phyloP scores from a whole-genome alignment of 2,113 vertebrate genomes.

The Papio anubis region DNA sequence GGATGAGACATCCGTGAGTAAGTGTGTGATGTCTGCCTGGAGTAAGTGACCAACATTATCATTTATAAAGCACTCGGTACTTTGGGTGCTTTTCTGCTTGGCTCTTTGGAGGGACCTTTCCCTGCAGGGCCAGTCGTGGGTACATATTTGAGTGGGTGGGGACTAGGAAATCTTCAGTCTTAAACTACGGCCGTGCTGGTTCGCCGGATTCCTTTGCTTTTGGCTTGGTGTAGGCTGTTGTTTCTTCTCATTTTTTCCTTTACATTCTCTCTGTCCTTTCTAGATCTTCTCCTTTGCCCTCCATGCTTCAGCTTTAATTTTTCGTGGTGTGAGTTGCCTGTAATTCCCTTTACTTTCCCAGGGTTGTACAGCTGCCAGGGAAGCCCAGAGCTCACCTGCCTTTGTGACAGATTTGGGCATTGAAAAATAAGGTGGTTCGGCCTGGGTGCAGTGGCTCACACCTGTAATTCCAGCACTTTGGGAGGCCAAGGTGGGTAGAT shows the following conservation, averaged over 20 bases:
- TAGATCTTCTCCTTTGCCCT: background rate
- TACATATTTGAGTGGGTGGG: too few species aligned
- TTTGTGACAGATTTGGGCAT: background rate
- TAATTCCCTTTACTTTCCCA: background rate
- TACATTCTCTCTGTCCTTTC: background rate
- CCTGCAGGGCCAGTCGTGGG: background rate
- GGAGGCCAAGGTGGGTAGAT: too few species aligned
- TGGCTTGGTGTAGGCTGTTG: background rate
- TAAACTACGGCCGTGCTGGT: background rate
- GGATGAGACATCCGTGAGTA: background rate
- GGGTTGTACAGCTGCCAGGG: background rate
- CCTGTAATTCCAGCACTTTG: too few species aligned
- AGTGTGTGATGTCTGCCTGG: background rate
- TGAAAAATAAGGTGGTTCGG: background rate
- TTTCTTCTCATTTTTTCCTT: background rate
- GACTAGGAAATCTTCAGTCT: background rate
- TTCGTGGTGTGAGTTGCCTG: background rate
- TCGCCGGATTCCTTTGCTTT: background rate
- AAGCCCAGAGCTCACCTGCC: background rate
- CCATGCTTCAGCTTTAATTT: background rate
- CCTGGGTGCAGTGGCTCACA: too few species aligned
- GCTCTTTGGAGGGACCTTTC: background rate
- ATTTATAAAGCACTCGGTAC: background rate
- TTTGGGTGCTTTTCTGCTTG: background rate
- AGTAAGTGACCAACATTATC: background rate